A percentile compares a stretch with the other conserved stretches of the same genome.
Evolutionary conservation across 2,113 vertebrate genomes (phyloP).

Genomic region (human): DNA sequence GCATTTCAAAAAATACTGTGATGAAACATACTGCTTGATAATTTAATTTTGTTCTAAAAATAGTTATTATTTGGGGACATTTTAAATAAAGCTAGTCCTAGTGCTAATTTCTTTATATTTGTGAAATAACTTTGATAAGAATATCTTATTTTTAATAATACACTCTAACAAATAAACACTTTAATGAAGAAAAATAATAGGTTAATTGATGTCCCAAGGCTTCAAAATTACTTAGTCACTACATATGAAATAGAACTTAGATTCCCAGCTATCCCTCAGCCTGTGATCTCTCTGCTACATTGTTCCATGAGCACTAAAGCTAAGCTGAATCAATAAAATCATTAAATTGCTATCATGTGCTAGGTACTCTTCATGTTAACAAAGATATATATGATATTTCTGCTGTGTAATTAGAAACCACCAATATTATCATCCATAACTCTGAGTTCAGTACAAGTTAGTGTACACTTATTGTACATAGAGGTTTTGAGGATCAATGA

Average conservation of each 20-base stretch:
- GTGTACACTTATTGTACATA: not conserved
- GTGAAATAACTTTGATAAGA: not conserved
- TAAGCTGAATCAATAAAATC: not conserved
- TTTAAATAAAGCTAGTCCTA: not conserved
- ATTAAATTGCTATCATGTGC: not conserved
- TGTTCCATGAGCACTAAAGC: not conserved
- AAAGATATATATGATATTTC: not conserved
- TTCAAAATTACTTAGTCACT: not conserved
- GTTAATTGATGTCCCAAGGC: not conserved
- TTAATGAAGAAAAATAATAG: not conserved
- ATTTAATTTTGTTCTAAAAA: not conserved
- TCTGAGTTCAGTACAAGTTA: not conserved
- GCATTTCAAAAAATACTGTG: not conserved
- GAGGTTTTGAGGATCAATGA: not conserved
- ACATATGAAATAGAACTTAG: not conserved
- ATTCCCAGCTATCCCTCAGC: accelerated
- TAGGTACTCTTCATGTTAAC: not conserved
- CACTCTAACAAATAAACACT: not conserved
- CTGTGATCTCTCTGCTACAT: not conserved
- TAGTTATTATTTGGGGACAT: not conserved
- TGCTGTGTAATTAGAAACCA: not conserved
- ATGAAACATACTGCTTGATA: not conserved
- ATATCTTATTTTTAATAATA: not conserved
- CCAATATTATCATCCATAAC: not conserved
- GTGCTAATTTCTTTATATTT: not conserved